Conservation (phyloP, 2,113 vertebrate species). For the Hemibagrus wyckioides region DNA sequence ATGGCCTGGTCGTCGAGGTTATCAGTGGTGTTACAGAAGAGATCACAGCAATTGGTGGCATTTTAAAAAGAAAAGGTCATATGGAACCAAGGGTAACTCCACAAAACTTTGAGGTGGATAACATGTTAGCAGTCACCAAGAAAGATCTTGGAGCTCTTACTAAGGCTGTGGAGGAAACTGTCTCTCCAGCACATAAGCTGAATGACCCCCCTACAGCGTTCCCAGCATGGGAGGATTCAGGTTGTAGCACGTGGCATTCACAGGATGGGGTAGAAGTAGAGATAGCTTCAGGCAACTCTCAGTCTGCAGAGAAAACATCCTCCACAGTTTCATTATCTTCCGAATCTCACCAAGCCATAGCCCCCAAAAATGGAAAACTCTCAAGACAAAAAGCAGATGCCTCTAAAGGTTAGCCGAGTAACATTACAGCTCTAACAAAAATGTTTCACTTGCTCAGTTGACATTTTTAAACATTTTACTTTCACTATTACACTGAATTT, state of each 20-base stretch:
- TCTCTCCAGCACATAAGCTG: neutral
- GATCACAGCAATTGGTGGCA: neutral
- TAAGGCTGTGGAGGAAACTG: neutral
- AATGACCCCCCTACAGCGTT: constrained; percentile 11
- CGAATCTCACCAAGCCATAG: neutral
- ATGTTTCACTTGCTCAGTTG: neutral
- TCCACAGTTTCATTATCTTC: neutral
- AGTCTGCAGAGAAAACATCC: neutral
- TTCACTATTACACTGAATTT: neutral
- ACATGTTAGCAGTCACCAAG: neutral
- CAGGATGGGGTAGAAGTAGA: constrained; percentile 4
- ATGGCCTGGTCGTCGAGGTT: neutral
- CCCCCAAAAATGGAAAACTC: neutral
- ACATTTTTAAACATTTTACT: neutral
- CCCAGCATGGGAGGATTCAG: constrained; percentile 39
- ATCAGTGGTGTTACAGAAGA: neutral
- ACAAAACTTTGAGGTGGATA: neutral
- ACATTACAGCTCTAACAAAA: neutral
- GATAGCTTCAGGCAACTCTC: neutral
- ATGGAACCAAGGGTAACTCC: neutral
- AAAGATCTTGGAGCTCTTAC: neutral
- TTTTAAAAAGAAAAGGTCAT: constrained; percentile 34
- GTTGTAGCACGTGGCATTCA: constrained; percentile 27
- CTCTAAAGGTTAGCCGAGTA: constrained; percentile 7
- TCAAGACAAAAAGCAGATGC: neutral